A percentile compares a stretch with the other conserved stretches of the same genome.
Evolutionary conservation across 2,797 vertebrate species (phyloP).

Genomic region (Myiotriccus ornatus): DNA sequence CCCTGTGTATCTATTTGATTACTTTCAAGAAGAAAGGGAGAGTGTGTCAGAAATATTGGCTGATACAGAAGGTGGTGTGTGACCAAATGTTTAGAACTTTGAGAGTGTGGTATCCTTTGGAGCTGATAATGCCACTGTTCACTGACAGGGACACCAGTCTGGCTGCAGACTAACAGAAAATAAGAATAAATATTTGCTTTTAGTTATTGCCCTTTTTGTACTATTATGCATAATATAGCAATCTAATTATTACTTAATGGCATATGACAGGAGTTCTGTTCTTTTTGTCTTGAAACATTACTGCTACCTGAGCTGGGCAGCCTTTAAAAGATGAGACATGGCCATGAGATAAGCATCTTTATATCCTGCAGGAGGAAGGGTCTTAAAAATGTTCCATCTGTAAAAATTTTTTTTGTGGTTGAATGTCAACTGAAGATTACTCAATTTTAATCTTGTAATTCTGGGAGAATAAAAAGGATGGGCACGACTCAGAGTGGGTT

Average conservation of each 20-base stretch:
- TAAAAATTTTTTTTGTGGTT: neutral
- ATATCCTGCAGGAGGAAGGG: neutral
- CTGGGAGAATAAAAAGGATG: neutral
- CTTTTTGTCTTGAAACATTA: neutral
- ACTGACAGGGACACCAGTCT: neutral
- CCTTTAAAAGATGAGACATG: neutral
- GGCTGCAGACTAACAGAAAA: neutral
- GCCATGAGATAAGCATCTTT: neutral
- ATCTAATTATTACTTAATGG: neutral
- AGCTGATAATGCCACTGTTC: neutral
- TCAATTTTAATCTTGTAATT: neutral
- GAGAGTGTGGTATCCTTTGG: neutral
- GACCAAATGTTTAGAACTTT: neutral
- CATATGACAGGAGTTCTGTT: neutral
- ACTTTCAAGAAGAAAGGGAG: neutral
- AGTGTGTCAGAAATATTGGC: neutral
- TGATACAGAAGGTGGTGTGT: neutral
- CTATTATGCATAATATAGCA: neutral
- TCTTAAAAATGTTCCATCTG: neutral
- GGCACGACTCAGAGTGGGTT: neutral
- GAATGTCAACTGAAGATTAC: neutral
- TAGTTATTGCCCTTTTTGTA: neutral
- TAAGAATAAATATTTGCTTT: neutral
- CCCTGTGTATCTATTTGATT: neutral
- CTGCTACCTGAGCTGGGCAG: neutral